A percentile compares a stretch with the other conserved stretches of the same genome.
These are phyloP conservation scores for Alectura lathami DNA, from an alignment of 2,113 vertebrate genomes.

Conservation along the genomic window DNA sequence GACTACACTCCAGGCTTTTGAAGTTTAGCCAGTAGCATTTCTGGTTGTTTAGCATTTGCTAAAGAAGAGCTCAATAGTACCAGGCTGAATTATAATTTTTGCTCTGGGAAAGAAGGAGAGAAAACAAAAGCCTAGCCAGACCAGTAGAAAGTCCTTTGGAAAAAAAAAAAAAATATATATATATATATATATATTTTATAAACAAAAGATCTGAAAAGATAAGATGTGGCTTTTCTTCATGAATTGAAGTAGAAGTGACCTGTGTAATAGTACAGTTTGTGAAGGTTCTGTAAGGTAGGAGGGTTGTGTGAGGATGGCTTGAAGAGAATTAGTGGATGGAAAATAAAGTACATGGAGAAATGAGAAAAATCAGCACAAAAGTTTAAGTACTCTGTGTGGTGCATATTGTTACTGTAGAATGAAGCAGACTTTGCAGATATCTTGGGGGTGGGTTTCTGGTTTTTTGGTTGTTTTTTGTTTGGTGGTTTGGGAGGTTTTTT, in stretches of 20 bases:
- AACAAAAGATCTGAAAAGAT: neutral
- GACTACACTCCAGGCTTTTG: conserved; percentile 31
- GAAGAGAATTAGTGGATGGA: neutral
- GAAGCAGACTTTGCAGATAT: neutral
- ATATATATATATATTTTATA: too few species aligned
- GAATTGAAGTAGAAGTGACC: neutral
- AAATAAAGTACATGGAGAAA: neutral
- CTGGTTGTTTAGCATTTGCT: conserved; percentile 17
- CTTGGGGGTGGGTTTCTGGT: neutral
- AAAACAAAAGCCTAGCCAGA: conserved; percentile 34
- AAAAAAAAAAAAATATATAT: too few species aligned
- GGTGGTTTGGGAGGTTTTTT: neutral
- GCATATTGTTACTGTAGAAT: neutral
- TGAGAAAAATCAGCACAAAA: neutral
- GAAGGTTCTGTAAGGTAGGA: neutral
- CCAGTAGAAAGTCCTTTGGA: neutral
- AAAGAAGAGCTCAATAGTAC: neutral
- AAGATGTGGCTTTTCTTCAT: neutral
- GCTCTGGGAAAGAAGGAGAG: conserved; percentile 27
- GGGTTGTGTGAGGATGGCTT: accelerated
- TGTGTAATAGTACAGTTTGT: neutral
- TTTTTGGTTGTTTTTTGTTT: neutral
- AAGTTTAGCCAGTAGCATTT: conserved; percentile 56
- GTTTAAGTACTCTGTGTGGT: neutral
- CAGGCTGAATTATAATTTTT: conserved; percentile 49